phyloP scores from a whole-genome alignment of 2,797 vertebrate genomes.

The Myotis findleyi region DNA sequence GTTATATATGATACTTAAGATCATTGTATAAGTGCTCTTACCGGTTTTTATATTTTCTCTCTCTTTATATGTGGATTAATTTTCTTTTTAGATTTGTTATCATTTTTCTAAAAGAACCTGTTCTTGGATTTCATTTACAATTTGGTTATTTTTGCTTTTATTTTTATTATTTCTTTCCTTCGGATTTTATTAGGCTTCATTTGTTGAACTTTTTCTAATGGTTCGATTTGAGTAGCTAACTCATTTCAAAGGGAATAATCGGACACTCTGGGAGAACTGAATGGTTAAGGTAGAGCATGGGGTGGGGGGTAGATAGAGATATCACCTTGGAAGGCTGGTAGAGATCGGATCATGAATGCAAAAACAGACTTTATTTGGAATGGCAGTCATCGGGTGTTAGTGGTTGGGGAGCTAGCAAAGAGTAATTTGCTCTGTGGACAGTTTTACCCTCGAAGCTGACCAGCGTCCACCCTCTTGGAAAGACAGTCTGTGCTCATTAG shows the following conservation, averaged over 20 bases:
- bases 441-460: neutral
- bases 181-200: slow-evolving; percentile 32
- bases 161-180: slow-evolving; percentile 53
- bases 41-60: neutral
- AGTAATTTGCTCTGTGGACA: neutral
- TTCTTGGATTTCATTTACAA: slow-evolving; percentile 59
- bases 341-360: neutral
- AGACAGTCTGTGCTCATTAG: neutral
- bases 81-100: slow-evolving; percentile 21
- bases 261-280: neutral
- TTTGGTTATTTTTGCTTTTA: slow-evolving; percentile 43
- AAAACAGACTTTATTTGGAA: neutral
- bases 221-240: neutral
- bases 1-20: slow-evolving; percentile 13
- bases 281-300: neutral
- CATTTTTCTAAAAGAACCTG: neutral
- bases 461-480: neutral
- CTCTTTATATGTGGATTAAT: neutral
- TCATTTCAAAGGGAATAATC: neutral
- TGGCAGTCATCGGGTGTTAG: neutral
- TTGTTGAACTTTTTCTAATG: neutral
- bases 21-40: neutral
- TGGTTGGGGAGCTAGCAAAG: neutral
- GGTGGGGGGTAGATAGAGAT: neutral
- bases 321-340: neutral